Evolutionary conservation across 2,888 invertebrate genomes (phyloP).

Genomic region (Ctena decussata): DNA sequence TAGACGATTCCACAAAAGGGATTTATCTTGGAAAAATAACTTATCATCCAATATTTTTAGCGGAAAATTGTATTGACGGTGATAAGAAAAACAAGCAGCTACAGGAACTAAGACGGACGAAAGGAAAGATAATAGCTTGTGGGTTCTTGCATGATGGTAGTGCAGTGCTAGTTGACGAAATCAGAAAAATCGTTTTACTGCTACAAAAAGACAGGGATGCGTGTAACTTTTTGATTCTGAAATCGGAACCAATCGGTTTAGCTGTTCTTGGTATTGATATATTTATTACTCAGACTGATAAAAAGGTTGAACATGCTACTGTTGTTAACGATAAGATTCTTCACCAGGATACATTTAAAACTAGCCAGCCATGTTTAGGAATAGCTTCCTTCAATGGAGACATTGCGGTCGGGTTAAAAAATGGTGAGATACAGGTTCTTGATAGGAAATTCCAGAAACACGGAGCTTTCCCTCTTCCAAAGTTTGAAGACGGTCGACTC

Average conservation of each 20-base stretch:
- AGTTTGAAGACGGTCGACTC: background rate
- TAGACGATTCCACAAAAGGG: background rate
- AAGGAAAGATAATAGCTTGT: background rate
- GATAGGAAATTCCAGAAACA: background rate
- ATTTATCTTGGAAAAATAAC: background rate
- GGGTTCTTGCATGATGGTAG: background rate
- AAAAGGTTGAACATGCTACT: background rate
- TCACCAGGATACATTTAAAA: background rate
- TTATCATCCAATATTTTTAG: background rate
- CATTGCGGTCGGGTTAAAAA: background rate
- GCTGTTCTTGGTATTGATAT: conserved; percentile 4
- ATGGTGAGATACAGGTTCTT: background rate
- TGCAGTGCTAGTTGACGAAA: background rate
- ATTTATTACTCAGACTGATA: background rate
- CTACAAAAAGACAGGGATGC: background rate
- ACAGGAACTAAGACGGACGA: background rate
- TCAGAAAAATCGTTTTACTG: background rate
- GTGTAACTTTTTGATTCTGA: background rate
- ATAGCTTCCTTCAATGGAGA: background rate
- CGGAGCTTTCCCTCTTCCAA: background rate
- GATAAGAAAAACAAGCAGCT: conserved; percentile 6
- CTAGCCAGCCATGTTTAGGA: background rate
- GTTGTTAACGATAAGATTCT: background rate
- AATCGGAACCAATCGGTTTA: background rate
- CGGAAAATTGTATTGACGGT: conserved; percentile 2